Conservation (phyloP, 2,113 vertebrate species). For the Epinephelus fuscoguttatus region DNA sequence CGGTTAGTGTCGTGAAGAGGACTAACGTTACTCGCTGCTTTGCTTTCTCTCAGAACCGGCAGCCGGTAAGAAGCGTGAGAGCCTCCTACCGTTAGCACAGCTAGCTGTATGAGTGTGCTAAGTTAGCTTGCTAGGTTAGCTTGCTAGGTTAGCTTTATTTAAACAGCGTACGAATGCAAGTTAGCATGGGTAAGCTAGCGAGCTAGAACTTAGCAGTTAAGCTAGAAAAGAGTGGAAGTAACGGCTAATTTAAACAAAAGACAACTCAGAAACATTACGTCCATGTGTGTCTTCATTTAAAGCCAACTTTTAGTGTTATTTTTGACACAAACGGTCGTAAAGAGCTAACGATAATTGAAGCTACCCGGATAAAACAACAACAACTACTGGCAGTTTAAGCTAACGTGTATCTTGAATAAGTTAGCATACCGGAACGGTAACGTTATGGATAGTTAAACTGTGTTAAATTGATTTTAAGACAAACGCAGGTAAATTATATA, state of each 20-base stretch:
- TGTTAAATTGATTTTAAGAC: background rate
- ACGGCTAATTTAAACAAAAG: background rate
- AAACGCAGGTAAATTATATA: background rate
- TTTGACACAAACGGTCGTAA: background rate
- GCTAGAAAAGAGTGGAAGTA: background rate
- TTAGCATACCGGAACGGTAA: too few relatives aligned
- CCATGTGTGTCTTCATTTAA: too few relatives aligned
- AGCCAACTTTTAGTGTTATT: background rate
- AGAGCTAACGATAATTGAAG: background rate
- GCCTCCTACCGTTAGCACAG: conserved; percentile 1
- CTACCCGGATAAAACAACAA: background rate
- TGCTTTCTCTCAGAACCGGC: background rate
- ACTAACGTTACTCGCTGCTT: background rate
- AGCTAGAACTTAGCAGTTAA: too few relatives aligned
- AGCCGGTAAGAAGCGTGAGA: conserved; percentile 54
- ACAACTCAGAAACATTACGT: too few relatives aligned
- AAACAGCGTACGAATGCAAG: too few relatives aligned
- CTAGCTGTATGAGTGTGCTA: conserved; percentile 18
- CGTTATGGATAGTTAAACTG: background rate
- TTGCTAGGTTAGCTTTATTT: background rate
- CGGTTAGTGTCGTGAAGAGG: background rate
- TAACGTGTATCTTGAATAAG: background rate
- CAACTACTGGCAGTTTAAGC: background rate
- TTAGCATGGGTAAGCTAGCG: too few relatives aligned
- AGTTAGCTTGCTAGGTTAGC: background rate